Conservation (phyloP, 2,888 invertebrate genomes). For the Nomada flava region DNA sequence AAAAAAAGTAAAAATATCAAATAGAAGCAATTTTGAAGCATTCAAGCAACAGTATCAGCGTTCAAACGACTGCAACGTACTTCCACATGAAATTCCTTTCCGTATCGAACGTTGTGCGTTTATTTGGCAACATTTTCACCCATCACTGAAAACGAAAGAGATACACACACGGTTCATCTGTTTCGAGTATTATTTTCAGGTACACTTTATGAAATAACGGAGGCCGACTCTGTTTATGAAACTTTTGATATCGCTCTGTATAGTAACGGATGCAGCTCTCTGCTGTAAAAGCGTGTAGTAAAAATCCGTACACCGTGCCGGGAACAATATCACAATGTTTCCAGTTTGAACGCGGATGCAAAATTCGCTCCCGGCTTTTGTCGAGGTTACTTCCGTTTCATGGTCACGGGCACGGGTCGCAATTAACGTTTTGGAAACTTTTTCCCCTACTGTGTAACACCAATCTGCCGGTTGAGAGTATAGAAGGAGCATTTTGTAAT, state of each 20-base stretch:
- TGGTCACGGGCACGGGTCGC: constrained; percentile 36
- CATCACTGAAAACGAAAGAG: not conserved
- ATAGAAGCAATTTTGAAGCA: too few species aligned
- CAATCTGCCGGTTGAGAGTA: too few species aligned
- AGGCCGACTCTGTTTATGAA: constrained; percentile 27
- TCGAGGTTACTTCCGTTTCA: constrained; percentile 58
- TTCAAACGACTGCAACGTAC: too few species aligned
- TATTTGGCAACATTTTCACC: not conserved
- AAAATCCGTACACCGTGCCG: constrained; percentile 49
- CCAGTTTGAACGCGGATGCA: constrained; percentile 63
- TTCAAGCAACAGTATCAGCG: too few species aligned
- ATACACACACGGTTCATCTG: not conserved
- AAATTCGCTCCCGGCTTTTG: constrained; percentile 63
- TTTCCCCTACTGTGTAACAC: constrained; percentile 5
- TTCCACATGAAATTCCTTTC: too few species aligned
- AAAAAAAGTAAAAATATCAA: too few species aligned
- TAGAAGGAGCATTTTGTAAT: not conserved
- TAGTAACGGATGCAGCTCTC: constrained; percentile 15
- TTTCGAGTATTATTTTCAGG: not conserved
- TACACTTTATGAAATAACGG: not conserved
- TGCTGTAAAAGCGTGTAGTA: constrained; percentile 36
- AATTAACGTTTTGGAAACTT: constrained; percentile 36
- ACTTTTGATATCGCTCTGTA: constrained; percentile 12
- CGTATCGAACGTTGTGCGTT: not conserved
- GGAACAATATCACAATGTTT: constrained; percentile 67